Conservation (phyloP, 2,888 invertebrate genomes). For the Nomada lathburiana region DNA sequence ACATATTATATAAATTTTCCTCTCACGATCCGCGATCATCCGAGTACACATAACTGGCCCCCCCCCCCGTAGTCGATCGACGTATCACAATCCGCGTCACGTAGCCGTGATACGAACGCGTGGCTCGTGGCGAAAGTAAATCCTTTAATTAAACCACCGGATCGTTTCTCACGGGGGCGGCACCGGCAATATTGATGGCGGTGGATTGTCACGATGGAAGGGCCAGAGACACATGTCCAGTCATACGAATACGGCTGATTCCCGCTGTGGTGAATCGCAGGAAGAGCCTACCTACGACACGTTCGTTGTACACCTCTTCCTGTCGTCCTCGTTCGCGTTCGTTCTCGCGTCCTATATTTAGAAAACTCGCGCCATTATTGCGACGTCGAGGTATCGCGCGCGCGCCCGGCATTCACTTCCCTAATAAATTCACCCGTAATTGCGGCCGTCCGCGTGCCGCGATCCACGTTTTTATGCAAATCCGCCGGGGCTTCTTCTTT, state of each 20-base stretch:
- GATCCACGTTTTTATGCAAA: slow-evolving; percentile 49
- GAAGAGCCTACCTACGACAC: slow-evolving; percentile 70
- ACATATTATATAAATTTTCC: background rate
- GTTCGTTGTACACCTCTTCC: slow-evolving; percentile 72
- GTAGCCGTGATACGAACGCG: slow-evolving; percentile 32
- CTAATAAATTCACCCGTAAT: slow-evolving; percentile 58
- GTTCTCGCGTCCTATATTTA: slow-evolving; percentile 64
- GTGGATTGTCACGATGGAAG: slow-evolving; percentile 37
- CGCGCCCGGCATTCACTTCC: slow-evolving; percentile 39
- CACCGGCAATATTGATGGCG: background rate
- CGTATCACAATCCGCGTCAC: slow-evolving; percentile 46
- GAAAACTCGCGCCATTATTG: slow-evolving; percentile 56
- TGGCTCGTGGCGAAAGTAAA: slow-evolving; percentile 60
- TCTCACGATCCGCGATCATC: background rate
- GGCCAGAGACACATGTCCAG: slow-evolving; percentile 52
- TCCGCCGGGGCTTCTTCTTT: slow-evolving; percentile 5
- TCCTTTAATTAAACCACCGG: slow-evolving; percentile 50
- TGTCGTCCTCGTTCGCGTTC: slow-evolving; percentile 48
- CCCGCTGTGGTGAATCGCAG: slow-evolving; percentile 61
- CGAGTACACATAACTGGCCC: too few relatives aligned
- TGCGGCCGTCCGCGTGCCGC: slow-evolving; percentile 23
- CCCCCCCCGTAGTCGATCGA: background rate
- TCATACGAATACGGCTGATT: slow-evolving; percentile 71
- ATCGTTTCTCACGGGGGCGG: slow-evolving; percentile 28
- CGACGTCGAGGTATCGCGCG: slow-evolving; percentile 16